Evolutionary conservation across 1,140 invertebrate genomes (phyloP), one percentile per base, ranked within the genome.

Genomic region (Dysdera silvatica): DNA sequence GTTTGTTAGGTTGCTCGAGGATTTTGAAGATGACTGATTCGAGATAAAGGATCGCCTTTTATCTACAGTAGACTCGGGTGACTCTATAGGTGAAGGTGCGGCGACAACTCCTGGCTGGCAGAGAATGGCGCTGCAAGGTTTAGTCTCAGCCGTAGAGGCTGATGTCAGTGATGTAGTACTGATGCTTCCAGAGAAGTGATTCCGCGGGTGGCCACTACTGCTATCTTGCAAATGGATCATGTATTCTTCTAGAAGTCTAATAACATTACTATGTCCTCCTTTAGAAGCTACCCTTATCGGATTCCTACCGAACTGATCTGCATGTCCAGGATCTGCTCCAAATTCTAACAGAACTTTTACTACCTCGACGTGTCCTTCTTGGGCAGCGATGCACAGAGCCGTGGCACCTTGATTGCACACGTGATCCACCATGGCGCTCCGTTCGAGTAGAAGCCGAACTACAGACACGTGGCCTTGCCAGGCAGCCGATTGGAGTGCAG

Each of bases 391-490:
- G 68, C 79, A 80, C 59, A 97, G 77, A 35, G 92, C 90, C 48
- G 93, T 96, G 33, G 93, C 93, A 32, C 93, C 93, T 64, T 80
- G 77, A 74, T 92, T 93, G 73, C 93, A 96, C 8, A 89, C 88
- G 72, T 95, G 90, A 78, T 95, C 86, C 16, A 91, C 87, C 60
- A 81, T 78, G 0, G 91, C 79, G 5, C 86, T 85, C 67, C 84
- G 82, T 71, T 87, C 84, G 16, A 94, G 77, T 10, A 97, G 77
- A 35, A 94, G 77, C 52, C 85, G 81, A 41, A 96, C 90, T 35
- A 92, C 88, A 54, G 85, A 82, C 24, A 84, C 83, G 70, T 95
- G 89, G 8, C 93, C 93, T 74, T 95, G 89, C 92, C 92, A 96
- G 51, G 90, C 88, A n/a, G 92, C 92, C 18, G 89, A 92, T 77